Evolutionary conservation across 2,797 vertebrate species (phyloP).

Genomic region (Neosalanx taihuensis): DNA sequence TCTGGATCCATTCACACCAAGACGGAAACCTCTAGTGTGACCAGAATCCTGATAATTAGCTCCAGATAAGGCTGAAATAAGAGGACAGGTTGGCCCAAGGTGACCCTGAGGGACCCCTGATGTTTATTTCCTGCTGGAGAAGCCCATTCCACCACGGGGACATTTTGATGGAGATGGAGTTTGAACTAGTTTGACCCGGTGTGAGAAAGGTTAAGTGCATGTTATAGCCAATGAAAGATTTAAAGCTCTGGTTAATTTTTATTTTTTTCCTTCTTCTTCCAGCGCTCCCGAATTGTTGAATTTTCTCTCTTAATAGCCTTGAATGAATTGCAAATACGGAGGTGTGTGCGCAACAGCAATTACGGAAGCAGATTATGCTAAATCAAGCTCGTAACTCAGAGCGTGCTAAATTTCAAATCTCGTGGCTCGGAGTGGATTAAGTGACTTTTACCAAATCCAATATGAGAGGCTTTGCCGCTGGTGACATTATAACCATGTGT

Average conservation of each 20-base stretch:
- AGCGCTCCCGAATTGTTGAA: not conserved
- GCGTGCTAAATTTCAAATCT: conserved; percentile 21
- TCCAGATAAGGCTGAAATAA: conserved; percentile 34
- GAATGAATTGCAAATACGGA: conserved; percentile 13
- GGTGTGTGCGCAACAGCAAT: conserved; percentile 1
- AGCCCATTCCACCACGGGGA: not conserved
- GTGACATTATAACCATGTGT: conserved; percentile 10
- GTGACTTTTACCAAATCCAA: conserved; percentile 15
- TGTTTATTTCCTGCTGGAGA: conserved; percentile 14
- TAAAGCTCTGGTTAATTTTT: not conserved
- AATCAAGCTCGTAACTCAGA: conserved; percentile 10
- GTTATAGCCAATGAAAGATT: not conserved
- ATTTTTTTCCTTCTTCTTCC: not conserved
- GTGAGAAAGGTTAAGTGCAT: not conserved
- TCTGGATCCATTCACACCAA: conserved; percentile 35
- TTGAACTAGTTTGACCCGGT: not conserved
- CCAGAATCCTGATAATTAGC: conserved; percentile 54
- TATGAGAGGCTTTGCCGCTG: not conserved
- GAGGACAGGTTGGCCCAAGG: conserved; percentile 45
- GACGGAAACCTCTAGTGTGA: conserved; percentile 33
- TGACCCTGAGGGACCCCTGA: conserved; percentile 37
- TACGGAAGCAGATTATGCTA: conserved; percentile 16
- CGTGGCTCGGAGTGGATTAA: conserved; percentile 23
- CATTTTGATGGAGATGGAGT: not conserved
- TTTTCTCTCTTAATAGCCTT: not conserved